These are phyloP conservation scores for Harmothoe impar DNA, from an alignment of 2,888 invertebrate species.

Conservation along the genomic window DNA sequence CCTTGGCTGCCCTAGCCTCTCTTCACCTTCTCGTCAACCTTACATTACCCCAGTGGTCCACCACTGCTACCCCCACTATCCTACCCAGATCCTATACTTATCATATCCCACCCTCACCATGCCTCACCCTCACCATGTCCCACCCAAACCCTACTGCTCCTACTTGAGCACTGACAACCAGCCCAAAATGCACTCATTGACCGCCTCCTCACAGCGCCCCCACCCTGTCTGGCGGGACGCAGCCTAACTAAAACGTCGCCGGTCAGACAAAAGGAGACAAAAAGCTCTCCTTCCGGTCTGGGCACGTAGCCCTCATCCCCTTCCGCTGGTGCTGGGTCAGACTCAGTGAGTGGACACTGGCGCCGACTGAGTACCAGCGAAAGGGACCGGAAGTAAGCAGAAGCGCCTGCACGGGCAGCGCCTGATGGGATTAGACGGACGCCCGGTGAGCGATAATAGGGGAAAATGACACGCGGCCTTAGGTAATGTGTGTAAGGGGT, in stretches of 20 bases:
- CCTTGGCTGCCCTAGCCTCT: no score
- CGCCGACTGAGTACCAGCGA: conserved; percentile 9
- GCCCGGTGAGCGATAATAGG: conserved; percentile 1
- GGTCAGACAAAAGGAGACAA: not conserved
- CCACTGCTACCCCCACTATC: no score
- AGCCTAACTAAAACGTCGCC: not conserved
- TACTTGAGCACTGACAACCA: no score
- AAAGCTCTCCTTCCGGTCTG: not conserved
- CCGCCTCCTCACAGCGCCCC: not conserved
- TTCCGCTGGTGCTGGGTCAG: not conserved
- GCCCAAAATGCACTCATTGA: not conserved
- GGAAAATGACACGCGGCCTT: conserved; percentile 2
- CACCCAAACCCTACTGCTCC: no score
- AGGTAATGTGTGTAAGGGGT: no score
- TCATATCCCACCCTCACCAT: no score
- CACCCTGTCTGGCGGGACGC: not conserved
- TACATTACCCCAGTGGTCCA: no score
- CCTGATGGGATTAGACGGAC: conserved; percentile 35
- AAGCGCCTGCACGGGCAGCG: not conserved
- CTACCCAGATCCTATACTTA: no score
- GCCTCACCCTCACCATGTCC: no score
- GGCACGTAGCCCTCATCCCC: not conserved
- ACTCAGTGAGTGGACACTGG: not conserved
- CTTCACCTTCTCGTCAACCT: no score
- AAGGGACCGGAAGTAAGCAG: conserved; percentile 2